Percentiles rank a stretch among this genome's conserved stretches.
phyloP scores from a whole-genome alignment of 2,113 vertebrate species.

The Passer montanus region DNA sequence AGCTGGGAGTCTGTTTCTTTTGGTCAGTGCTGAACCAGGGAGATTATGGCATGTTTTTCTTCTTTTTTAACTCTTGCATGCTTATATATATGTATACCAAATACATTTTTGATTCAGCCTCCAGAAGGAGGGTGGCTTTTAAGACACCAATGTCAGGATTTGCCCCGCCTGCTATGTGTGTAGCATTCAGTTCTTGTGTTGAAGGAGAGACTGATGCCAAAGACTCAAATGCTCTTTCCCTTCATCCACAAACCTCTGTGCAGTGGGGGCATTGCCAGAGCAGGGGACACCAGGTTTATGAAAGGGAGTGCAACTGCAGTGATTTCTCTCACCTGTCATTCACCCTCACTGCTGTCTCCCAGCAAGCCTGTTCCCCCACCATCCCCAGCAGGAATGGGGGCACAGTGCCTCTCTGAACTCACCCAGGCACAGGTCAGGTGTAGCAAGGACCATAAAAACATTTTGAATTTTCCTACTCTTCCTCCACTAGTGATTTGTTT shows the following conservation, averaged over 20 bases:
- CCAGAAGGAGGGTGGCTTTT: neutral
- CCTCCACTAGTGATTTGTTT: neutral
- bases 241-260: neutral
- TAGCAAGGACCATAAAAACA: neutral
- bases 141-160: neutral
- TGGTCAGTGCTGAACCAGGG: neutral
- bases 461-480: neutral
- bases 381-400: neutral
- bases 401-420: neutral
- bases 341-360: neutral
- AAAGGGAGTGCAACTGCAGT: neutral
- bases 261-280: neutral
- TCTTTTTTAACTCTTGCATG: neutral
- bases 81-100: neutral
- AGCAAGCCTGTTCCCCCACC: neutral
- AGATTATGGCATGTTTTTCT: neutral
- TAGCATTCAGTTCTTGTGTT: fast-evolving
- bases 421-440: neutral
- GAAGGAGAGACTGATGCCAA: neutral
- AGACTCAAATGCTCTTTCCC: neutral
- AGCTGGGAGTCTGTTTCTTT: neutral
- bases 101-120: neutral
- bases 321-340: neutral
- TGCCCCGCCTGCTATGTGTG: neutral
- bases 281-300: neutral